Evolutionary conservation across 2,888 invertebrate species (phyloP).

Genomic region (Erannis defoliaria): DNA sequence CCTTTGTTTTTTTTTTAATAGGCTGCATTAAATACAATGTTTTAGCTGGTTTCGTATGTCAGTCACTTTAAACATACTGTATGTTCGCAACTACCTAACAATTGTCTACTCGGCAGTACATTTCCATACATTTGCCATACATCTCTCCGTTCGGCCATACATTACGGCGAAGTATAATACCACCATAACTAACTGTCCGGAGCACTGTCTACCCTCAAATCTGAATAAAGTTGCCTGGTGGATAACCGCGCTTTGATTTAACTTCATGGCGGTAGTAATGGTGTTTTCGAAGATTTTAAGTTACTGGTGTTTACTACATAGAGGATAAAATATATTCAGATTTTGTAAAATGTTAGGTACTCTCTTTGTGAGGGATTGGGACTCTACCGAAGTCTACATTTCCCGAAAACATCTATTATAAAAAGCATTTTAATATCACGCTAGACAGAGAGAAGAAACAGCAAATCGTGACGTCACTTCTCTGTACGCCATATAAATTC

Average conservation of each 20-base stretch:
- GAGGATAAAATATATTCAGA: slow-evolving; percentile 9
- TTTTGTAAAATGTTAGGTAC: slow-evolving; percentile 5
- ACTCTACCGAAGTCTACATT: no score
- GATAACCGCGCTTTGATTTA: slow-evolving; percentile 34
- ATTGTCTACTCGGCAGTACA: slow-evolving; percentile 55
- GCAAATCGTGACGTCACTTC: no score
- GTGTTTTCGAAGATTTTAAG: slow-evolving; percentile 32
- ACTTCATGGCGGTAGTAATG: slow-evolving; percentile 32
- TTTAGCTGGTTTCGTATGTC: no score
- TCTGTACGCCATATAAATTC: no score
- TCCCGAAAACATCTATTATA: no score
- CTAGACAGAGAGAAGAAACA: no score
- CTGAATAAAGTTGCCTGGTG: slow-evolving; percentile 33
- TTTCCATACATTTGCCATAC: slow-evolving; percentile 63
- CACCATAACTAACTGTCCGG: slow-evolving; percentile 42
- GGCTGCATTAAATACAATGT: no score
- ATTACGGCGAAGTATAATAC: slow-evolving; percentile 50
- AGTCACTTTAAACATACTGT: no score
- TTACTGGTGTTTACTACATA: slow-evolving; percentile 29
- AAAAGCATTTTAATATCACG: no score
- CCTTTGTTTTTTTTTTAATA: no score
- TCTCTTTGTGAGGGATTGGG: neutral
- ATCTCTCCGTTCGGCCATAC: slow-evolving; percentile 57
- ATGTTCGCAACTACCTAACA: slow-evolving; percentile 15
- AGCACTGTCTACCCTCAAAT: slow-evolving; percentile 35